These are phyloP conservation scores for Portevinia maculata DNA, from an alignment of 2,888 invertebrate genomes.

Conservation along the genomic window DNA sequence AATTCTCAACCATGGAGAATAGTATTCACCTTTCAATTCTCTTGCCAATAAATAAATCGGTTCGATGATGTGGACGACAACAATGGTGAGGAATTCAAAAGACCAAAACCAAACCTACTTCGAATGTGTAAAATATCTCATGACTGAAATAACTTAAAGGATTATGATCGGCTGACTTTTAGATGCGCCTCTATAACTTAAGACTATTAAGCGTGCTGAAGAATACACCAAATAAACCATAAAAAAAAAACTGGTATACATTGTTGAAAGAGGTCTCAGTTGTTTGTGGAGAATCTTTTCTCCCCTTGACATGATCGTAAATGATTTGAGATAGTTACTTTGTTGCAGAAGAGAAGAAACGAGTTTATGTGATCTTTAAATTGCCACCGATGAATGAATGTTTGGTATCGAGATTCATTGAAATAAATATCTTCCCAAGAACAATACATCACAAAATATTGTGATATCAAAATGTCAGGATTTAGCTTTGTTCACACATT, in stretches of 20 bases:
- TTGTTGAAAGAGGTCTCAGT: constrained; percentile 31
- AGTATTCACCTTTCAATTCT: constrained; percentile 69
- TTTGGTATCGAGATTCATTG: too few relatives aligned
- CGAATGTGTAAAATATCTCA: neutral
- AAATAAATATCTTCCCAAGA: too few relatives aligned
- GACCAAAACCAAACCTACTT: constrained; percentile 14
- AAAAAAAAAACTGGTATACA: constrained; percentile 49
- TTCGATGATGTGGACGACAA: constrained; percentile 48
- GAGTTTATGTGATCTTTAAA: too few relatives aligned
- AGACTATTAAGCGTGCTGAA: constrained; percentile 16
- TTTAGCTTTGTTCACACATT: too few relatives aligned
- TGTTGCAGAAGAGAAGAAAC: too few relatives aligned
- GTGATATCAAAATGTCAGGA: too few relatives aligned
- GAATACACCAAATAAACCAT: constrained; percentile 54
- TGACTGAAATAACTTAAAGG: constrained; percentile 53
- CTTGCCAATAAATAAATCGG: constrained; percentile 70
- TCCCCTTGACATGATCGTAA: constrained; percentile 61
- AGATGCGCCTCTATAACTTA: constrained; percentile 22
- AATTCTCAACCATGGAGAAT: constrained; percentile 51
- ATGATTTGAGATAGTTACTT: constrained; percentile 35
- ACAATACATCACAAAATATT: too few relatives aligned
- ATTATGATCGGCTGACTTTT: constrained; percentile 57
- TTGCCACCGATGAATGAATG: too few relatives aligned
- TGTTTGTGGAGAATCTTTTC: constrained; percentile 5
- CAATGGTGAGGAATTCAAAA: constrained; percentile 57